Percentiles rank a stretch among this genome's conserved stretches.
phyloP scores from a whole-genome alignment of 2,888 invertebrate species.

The Ophioninae sp. region DNA sequence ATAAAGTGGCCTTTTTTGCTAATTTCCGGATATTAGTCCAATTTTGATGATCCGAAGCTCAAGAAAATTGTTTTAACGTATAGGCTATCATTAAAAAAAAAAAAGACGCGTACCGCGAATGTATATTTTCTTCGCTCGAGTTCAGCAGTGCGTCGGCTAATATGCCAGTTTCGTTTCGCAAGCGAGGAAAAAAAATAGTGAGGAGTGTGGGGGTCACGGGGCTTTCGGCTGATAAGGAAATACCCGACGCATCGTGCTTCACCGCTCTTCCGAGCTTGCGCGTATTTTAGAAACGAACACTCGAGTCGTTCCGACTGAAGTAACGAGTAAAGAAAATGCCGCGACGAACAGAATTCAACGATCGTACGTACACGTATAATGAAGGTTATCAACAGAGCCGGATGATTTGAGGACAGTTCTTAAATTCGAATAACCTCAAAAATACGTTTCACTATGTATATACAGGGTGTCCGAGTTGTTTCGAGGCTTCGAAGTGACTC shows the following conservation, averaged over 20 bases:
- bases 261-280: constrained; percentile 24
- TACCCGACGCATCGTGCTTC: constrained; percentile 23
- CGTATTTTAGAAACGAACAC: constrained; percentile 26
- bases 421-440: too few species aligned
- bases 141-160: constrained; percentile 21
- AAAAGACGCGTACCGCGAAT: neutral
- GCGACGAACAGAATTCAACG: constrained; percentile 17
- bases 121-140: constrained; percentile 9
- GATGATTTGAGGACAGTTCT: too few species aligned
- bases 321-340: constrained; percentile 19
- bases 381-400: too few species aligned
- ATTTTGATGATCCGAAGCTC: too few species aligned
- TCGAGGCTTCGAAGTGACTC: too few species aligned
- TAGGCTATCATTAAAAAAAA: neutral
- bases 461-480: too few species aligned
- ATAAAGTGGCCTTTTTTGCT: too few species aligned
- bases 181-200: constrained; percentile 23
- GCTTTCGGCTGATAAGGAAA: constrained; percentile 55
- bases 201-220: constrained; percentile 32
- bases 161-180: constrained; percentile 27
- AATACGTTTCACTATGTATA: too few species aligned
- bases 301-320: neutral
- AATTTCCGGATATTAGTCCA: too few species aligned
- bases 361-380: neutral
- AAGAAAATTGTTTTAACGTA: too few species aligned